Base-by-base conservation (phyloP, 2,113 vertebrate genomes). In the Megalops atlanticus region DNA sequence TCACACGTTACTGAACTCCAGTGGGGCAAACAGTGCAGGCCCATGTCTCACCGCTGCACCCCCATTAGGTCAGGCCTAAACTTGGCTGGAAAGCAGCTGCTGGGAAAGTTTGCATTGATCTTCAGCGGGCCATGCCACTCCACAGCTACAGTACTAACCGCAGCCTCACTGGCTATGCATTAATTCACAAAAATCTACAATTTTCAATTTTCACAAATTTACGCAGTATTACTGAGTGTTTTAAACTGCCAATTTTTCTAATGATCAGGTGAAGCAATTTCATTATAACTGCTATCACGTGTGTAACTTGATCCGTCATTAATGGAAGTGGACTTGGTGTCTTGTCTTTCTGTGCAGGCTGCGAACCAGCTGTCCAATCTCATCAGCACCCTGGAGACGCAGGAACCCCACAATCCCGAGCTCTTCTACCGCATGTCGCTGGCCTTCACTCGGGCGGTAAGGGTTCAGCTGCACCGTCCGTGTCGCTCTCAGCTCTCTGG, bases 401-500 rank as follows among this genome's bases (percentile, higher is more conserved):
- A 95, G 89, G 98, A 99, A 83, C 96, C 97, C 41, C 89, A 80
- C 78, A 99, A 98, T 86, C 92, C 95, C 0, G 94, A 95, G 33
- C 94, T 99, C 5, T 95, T 93, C 85, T 96, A 91, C 89, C 95
- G 91, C 87, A 95, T 97, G 92, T 96, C 98, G 54, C 54, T 97
- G 21, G 95, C 96, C 84, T 98, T 99, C 91, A 97, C 95, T 79
- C 95, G 97, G 89, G 95, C 93, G 86, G 98, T 99, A 94, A 96
- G 95, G 88, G 4, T 24, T 0, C 24, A 27, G n/a, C 16, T 79
- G 3, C 15, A n/a, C 21, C 10, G 6, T 27, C 18, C 35, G 31
- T 40, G 4, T 39, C 36, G 27, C 49, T 47, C 72, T 47, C 6
- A 52, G 21, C 8, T 75, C 10, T 24, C 1, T n/a, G n/a, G n/a